Evolutionary conservation across 2,113 vertebrate species (phyloP), one percentile per base, ranked within the genome.

Genomic region (Phrynosoma blainvillii): DNA sequence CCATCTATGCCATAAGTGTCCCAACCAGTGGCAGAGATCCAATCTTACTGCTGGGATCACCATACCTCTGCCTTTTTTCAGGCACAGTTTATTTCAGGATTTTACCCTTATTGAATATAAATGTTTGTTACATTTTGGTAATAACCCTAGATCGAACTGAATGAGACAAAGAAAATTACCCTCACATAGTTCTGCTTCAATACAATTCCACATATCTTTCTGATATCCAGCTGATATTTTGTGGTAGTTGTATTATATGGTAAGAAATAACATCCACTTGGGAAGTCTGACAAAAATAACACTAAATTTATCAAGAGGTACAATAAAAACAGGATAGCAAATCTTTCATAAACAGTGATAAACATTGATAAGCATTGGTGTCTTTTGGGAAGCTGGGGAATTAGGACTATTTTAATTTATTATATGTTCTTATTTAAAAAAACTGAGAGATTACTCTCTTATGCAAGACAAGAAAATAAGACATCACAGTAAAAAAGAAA

Each of bases 401-500:
- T 42, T 30, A 8, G 2, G 6, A 42, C 76, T 6, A 1, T 32
- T 75, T 80, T 89, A 27, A 0, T 70, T 87, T 86, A 77, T 79
- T 71, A 88, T 9, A 88, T 62, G 5, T 81, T 89, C 74, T 0
- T 84, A 36, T 84, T 89, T 87, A 9, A 36, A 11, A 11, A 56
- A 80, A 21, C 32, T 52, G 0, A 0, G 5, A 94, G 20, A 84
- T 85, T 89, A 82, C 71, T 54, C 84, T 13, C 47, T 89, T 91
- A 14, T 0, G 0, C 42, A 89, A 56, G 30, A 87, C 21, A 84
- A 84, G 81, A 84, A 92, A 92, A 84, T 82, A 92, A 91, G 84
- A 88, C 27, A 86, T 87, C 25, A 52, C 32, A 40, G 21, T 70
- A 82, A 91, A 89, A 8, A 84, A 5, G 77, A 4, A 4, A 83